Evolutionary conservation across 1,140 invertebrate species (phyloP).

Genomic region (Antheraea pernyi): DNA sequence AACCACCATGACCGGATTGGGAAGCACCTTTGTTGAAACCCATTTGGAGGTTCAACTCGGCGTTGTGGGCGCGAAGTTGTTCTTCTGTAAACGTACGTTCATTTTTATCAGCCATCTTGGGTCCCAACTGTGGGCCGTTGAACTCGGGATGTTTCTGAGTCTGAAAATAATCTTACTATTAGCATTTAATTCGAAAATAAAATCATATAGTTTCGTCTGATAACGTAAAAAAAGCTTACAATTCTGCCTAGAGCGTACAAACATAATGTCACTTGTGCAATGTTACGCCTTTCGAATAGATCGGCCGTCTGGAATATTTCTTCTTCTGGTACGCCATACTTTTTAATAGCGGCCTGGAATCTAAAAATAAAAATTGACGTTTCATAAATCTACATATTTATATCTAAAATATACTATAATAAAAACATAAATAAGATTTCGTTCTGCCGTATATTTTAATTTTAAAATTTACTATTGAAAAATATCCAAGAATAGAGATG

Average conservation of each 20-base stretch:
- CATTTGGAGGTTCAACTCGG: conserved; percentile 96
- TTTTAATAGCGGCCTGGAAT: conserved; percentile 96
- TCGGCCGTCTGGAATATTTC: conserved; percentile 99
- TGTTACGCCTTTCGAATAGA: conserved; percentile 97
- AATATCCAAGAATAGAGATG: neutral
- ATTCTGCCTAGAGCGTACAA: conserved; percentile 93
- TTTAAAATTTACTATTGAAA: neutral
- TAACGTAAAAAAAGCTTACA: conserved; percentile 82
- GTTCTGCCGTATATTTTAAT: neutral
- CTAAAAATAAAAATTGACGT: conserved; percentile 64
- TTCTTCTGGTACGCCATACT: conserved; percentile 96
- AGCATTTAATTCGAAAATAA: neutral
- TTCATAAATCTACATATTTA: neutral
- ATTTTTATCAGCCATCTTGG: conserved; percentile 97
- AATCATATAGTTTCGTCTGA: neutral
- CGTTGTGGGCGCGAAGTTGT: conserved; percentile 94
- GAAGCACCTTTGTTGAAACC: conserved; percentile 97
- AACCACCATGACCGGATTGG: conserved; percentile 91
- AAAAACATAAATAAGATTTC: neutral
- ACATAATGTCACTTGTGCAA: conserved; percentile 96
- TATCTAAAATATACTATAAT: neutral
- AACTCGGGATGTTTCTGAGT: conserved; percentile 97
- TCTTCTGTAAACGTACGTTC: conserved; percentile 96
- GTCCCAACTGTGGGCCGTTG: conserved; percentile 92
- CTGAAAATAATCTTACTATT: conserved; percentile 57